Conservation (phyloP, 1,140 invertebrate species). For the Patella vulgata region DNA sequence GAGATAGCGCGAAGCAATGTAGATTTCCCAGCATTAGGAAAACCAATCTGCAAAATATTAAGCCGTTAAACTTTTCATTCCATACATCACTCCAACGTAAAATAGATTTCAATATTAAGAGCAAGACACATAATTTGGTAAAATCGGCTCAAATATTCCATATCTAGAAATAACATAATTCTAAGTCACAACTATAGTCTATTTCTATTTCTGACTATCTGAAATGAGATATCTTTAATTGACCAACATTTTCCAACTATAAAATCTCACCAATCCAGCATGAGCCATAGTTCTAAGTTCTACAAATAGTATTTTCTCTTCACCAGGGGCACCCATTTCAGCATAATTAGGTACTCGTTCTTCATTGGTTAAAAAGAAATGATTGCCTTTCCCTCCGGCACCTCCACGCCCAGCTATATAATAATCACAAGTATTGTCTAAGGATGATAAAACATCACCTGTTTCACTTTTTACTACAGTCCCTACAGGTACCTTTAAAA, state of each 20-base stretch:
- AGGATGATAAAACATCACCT: slow-evolving; percentile 77
- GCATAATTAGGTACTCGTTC: slow-evolving; percentile 86
- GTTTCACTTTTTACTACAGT: slow-evolving; percentile 78
- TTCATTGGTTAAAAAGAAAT: slow-evolving; percentile 85
- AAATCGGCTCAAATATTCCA: too few species aligned
- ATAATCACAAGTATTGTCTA: slow-evolving; percentile 78
- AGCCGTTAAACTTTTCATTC: too few species aligned
- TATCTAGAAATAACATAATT: too few species aligned
- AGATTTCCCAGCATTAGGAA: slow-evolving; percentile 98
- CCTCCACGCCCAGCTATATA: slow-evolving; percentile 95
- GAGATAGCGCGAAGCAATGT: slow-evolving; percentile 90
- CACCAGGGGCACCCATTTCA: slow-evolving; percentile 89
- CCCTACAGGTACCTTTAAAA: slow-evolving; percentile 83
- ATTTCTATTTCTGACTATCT: too few species aligned
- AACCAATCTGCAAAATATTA: slow-evolving; percentile 77
- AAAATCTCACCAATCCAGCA: slow-evolving; percentile 79
- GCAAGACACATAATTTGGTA: too few species aligned
- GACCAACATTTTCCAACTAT: too few species aligned
- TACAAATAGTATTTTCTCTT: slow-evolving; percentile 73
- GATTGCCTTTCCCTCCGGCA: slow-evolving; percentile 93
- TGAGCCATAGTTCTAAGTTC: slow-evolving; percentile 95
- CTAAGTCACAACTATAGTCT: too few species aligned
- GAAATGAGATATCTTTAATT: too few species aligned
- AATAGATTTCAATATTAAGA: too few species aligned
- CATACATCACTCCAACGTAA: too few species aligned